phyloP scores from a whole-genome alignment of 2,113 vertebrate species.

The Buteo buteo region DNA sequence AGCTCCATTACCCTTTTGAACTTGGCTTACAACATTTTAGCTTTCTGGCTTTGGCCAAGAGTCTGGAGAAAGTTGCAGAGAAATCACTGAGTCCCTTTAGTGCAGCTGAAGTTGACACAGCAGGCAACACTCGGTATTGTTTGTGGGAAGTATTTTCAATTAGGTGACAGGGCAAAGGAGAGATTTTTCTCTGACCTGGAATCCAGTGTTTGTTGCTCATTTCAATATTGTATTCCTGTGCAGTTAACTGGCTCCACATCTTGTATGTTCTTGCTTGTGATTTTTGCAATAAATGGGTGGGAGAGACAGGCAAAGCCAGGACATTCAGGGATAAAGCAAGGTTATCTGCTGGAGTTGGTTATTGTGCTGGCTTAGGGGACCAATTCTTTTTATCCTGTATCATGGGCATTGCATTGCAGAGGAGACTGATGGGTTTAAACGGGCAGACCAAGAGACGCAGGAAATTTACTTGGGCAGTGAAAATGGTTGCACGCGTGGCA shows the following conservation, averaged over 20 bases:
- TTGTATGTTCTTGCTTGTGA: neutral
- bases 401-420: neutral
- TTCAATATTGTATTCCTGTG: neutral
- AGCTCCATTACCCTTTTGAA: neutral
- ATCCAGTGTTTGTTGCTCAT: neutral
- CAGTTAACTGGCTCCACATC: neutral
- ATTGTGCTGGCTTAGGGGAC: neutral
- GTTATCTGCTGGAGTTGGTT: neutral
- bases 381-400: neutral
- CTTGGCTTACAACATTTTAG: neutral
- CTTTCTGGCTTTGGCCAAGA: neutral
- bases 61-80: neutral
- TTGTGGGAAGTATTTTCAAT: neutral
- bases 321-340: neutral
- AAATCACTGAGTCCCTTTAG: neutral
- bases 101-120: neutral
- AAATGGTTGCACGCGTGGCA: rapidly evolving
- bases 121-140: rapidly evolving
- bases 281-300: neutral
- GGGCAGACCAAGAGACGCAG: neutral
- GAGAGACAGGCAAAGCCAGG: neutral
- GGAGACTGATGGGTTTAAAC: neutral
- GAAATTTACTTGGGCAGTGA: neutral
- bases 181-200: neutral
- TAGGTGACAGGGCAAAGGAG: neutral